These are phyloP conservation scores for Siderastrea siderea DNA, from an alignment of 92 coral and sea anemone genomes.

Conservation along the genomic window DNA sequence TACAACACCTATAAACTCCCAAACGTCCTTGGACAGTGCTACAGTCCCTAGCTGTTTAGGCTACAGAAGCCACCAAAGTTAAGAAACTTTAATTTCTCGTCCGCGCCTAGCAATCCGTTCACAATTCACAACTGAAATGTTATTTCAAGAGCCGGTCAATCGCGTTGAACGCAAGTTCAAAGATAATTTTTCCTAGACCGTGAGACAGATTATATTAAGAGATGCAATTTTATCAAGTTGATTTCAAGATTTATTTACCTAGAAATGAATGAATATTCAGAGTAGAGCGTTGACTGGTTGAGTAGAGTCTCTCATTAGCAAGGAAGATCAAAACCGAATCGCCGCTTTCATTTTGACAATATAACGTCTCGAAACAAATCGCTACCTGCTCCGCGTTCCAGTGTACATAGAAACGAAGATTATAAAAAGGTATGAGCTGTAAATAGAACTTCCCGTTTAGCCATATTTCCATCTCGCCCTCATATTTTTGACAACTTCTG, in stretches of 20 bases:
- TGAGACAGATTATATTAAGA: conserved; percentile 52
- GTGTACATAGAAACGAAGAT: conserved; percentile 47
- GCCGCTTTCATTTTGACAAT: conserved; percentile 23
- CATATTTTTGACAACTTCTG: conserved; percentile 20
- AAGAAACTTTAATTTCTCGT: background rate
- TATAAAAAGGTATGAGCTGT: conserved; percentile 31
- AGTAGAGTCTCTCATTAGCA: conserved; percentile 26
- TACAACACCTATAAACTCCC: conserved; percentile 49
- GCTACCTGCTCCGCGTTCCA: conserved; percentile 34
- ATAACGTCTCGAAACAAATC: conserved; percentile 64
- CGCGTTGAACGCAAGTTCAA: conserved; percentile 25
- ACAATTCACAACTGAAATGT: conserved; percentile 16
- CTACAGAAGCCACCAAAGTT: conserved; percentile 48
- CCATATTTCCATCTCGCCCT: conserved; percentile 17
- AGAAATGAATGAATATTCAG: conserved; percentile 52
- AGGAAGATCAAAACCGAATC: conserved; percentile 32
- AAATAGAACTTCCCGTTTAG: conserved; percentile 37
- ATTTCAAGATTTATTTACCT: conserved; percentile 41
- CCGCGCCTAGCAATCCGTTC: conserved; percentile 26
- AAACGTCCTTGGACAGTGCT: conserved; percentile 39
- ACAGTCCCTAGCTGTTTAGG: conserved; percentile 49
- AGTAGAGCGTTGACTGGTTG: conserved; percentile 6
- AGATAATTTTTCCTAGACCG: conserved; percentile 21
- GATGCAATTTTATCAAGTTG: conserved; percentile 48
- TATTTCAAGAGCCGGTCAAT: conserved; percentile 20